A percentile compares a stretch with the other conserved stretches of the same genome.
Evolutionary conservation across 2,113 vertebrate genomes (phyloP).

Genomic region (Embiotoca jacksoni): DNA sequence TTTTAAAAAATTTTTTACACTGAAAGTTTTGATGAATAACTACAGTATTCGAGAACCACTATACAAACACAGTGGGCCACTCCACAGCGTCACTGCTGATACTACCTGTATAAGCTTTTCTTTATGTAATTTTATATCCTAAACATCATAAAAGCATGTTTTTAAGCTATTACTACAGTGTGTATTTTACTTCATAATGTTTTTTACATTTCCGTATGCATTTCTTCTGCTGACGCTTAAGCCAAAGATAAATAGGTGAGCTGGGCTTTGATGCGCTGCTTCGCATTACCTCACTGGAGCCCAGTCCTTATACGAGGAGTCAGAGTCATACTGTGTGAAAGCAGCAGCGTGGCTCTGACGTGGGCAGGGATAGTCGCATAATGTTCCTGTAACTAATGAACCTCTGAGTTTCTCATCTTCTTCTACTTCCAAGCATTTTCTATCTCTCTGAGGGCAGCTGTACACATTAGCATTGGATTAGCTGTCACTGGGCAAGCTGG

Average conservation of each 20-base stretch:
- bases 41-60: neutral
- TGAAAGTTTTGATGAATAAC: constrained; percentile 18
- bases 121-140: constrained; percentile 44
- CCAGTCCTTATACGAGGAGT: constrained; percentile 36
- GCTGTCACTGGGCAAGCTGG: constrained; percentile 3
- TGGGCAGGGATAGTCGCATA: constrained; percentile 55
- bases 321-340: constrained; percentile 36
- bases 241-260: constrained; percentile 16
- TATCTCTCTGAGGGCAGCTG: constrained; percentile 33
- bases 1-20: constrained; percentile 33
- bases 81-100: constrained; percentile 22
- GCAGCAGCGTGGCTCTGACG: constrained; percentile 17
- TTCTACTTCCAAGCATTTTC: constrained; percentile 6
- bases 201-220: constrained; percentile 31
- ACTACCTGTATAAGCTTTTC: constrained; percentile 48
- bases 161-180: constrained; percentile 46
- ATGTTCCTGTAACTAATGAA: constrained; percentile 50
- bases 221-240: constrained; percentile 22
- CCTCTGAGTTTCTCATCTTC: constrained; percentile 13
- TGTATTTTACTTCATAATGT: constrained; percentile 45
- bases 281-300: constrained; percentile 63
- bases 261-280: constrained; percentile 13
- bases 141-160: constrained; percentile 50
- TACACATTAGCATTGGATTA: constrained; percentile 4
- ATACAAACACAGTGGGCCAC: neutral